Conservation (phyloP, 2,113 vertebrate species). For the Daboia siamensis region DNA sequence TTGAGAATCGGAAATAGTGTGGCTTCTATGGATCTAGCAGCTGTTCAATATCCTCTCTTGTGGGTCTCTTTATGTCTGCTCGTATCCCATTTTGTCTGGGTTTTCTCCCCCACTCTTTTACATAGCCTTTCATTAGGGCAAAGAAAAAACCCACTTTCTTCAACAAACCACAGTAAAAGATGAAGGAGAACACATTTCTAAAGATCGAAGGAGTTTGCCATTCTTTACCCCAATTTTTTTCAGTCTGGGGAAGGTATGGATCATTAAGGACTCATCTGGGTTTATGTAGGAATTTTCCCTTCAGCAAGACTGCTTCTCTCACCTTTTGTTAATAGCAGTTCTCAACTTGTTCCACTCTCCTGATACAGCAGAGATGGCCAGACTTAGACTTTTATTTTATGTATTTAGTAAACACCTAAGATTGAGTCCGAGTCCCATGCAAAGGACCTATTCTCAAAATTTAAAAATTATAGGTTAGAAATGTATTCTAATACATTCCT, state of each 20-base stretch:
- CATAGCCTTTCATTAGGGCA: background rate
- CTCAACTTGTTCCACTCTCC: background rate
- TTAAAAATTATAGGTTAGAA: background rate
- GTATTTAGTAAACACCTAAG: background rate
- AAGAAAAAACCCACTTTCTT: background rate
- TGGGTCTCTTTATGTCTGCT: constrained; percentile 20
- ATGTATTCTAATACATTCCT: background rate
- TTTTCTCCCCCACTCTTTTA: background rate
- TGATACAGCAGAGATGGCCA: background rate
- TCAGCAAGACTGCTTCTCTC: background rate
- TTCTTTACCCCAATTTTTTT: background rate
- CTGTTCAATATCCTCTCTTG: constrained; percentile 19
- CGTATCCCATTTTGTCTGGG: constrained; percentile 24
- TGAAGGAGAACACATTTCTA: background rate
- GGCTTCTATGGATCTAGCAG: constrained; percentile 49
- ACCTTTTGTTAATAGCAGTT: background rate
- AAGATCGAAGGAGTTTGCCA: background rate
- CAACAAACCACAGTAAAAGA: background rate
- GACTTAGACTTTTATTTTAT: background rate
- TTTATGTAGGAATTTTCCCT: background rate
- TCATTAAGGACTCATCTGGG: background rate
- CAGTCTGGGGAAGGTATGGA: background rate
- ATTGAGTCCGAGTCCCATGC: background rate
- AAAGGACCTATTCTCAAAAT: background rate
- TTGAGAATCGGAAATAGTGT: constrained; percentile 24